Base-by-base conservation (phyloP, 2,888 invertebrate genomes). In the Drosophila meridiana region DNA sequence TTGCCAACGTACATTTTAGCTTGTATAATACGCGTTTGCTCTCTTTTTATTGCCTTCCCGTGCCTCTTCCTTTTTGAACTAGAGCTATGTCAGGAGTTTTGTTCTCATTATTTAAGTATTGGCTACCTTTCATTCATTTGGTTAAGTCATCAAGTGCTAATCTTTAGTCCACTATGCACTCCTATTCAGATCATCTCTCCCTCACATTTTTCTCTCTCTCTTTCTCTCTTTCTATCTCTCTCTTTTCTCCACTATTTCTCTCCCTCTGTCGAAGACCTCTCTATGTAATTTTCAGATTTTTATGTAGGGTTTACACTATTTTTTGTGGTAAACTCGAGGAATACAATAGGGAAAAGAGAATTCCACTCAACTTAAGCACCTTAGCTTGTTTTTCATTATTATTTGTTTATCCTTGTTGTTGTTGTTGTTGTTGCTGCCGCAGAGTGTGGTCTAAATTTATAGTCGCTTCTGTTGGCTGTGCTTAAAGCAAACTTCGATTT, bases 401-500 rank as follows among this genome's bases (percentile, higher is more conserved):
- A 11, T 26, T 67, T 59, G 59, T 32, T 38, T 53, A 20, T 36
- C n/a, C 11, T 2, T 13, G 14, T 45, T 42, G 36, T n/a, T 58
- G 50, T n/a, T 58, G 57, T 38, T 45, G 67, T 4, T 28, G 30
- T 40, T 42, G 34, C 8, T 66, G 66, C 28, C 52, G 43, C 34
- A 20, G 42, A 52, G 13, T 43, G 58, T 69, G 58, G 36, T 45
- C n/a, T n/a, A 45, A 52, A 67, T 66, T 69, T 69, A 69, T 69
- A 34, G 52, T 11, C 32, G 28, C n/a, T 30, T 53, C 28, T 59
- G 69, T n/a, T 34, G 9, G 28, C 40, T 53, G 38, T 14, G 67
- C 40, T 66, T 67, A 45, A 47, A 26, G 13, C 11, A 53, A 48
- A 67, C 67, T 69, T 59, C 47, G 60, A 53, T 61, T 68, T 61